Evolutionary conservation across 2,113 vertebrate genomes (phyloP).

Genomic region (Grus americana): DNA sequence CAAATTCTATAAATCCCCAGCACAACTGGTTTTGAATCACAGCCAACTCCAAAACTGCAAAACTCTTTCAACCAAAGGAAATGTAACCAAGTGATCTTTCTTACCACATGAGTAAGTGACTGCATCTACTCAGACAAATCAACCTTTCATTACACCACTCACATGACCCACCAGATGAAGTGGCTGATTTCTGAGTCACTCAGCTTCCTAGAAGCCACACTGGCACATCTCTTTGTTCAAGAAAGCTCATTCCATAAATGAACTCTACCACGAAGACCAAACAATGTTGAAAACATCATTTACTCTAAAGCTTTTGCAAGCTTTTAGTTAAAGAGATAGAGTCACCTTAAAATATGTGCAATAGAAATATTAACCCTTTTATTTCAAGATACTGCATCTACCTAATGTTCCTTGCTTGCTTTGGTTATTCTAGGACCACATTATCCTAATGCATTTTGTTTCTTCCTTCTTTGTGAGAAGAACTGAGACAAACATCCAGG

Average conservation of each 20-base stretch:
- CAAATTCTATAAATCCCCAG: not conserved
- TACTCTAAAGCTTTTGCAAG: not conserved
- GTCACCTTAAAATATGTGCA: not conserved
- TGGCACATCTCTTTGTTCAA: not conserved
- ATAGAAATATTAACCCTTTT: not conserved
- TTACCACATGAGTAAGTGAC: not conserved
- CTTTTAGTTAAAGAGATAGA: not conserved
- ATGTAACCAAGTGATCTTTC: not conserved
- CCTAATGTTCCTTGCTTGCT: not conserved
- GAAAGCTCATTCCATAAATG: not conserved
- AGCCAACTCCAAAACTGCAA: not conserved
- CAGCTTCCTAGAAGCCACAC: conserved; percentile 5
- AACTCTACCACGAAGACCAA: not conserved
- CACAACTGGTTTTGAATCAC: not conserved
- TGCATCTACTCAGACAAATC: not conserved
- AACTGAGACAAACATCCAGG: not conserved
- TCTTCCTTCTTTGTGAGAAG: not conserved
- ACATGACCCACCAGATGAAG: conserved; percentile 15
- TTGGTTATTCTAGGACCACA: not conserved
- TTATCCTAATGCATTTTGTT: not conserved
- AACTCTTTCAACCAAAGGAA: not conserved
- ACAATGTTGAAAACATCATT: not conserved
- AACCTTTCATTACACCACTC: not conserved
- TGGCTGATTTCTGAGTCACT: conserved; percentile 31
- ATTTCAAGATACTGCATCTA: not conserved